Conservation (phyloP, 2,797 vertebrate genomes). For the Microhierax caerulescens region DNA sequence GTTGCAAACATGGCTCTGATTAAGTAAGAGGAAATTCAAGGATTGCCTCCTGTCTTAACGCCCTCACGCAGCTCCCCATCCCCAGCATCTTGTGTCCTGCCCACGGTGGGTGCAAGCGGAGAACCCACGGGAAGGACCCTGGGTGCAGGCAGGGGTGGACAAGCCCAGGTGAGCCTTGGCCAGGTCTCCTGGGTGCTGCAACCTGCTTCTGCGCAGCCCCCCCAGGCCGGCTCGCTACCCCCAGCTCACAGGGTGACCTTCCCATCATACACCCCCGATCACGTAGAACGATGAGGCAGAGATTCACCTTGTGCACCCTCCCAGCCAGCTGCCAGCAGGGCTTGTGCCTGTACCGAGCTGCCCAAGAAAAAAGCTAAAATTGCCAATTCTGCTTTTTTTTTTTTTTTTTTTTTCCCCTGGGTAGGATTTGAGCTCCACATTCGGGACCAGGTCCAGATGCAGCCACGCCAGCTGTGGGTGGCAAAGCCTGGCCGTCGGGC, state of each 20-base stretch:
- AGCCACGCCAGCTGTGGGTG: neutral
- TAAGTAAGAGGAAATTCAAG: neutral
- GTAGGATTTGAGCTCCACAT: accelerated
- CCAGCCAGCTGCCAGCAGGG: neutral
- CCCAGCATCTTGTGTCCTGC: too few relatives aligned
- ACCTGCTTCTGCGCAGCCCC: accelerated
- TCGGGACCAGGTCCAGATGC: neutral
- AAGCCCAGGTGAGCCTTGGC: neutral
- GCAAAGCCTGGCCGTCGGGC: neutral
- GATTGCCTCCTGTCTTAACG: neutral
- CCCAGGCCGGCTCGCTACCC: accelerated
- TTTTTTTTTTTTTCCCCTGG: neutral
- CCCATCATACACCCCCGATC: neutral
- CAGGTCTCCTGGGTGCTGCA: neutral
- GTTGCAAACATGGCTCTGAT: neutral
- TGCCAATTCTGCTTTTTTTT: neutral
- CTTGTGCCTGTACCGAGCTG: accelerated
- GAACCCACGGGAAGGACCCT: accelerated
- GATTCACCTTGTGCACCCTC: neutral
- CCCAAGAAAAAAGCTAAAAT: neutral
- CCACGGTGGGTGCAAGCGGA: neutral
- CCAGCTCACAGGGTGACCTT: accelerated
- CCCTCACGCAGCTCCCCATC: neutral
- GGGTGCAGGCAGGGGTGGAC: neutral
- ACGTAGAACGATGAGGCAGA: accelerated